phyloP scores from a whole-genome alignment of 2,888 invertebrate genomes.

The Campoletis raptor region DNA sequence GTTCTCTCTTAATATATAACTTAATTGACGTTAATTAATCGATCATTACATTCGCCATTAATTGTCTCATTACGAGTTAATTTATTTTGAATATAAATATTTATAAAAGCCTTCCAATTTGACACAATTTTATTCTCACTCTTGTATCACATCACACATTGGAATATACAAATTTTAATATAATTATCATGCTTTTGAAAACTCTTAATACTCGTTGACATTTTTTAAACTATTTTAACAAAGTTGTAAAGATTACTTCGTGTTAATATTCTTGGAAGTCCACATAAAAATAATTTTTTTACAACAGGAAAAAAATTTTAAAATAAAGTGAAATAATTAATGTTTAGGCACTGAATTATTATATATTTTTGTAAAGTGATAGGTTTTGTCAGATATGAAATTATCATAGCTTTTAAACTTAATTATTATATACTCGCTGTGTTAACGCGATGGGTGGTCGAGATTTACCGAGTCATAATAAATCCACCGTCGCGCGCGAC shows the following conservation, averaged over 20 bases:
- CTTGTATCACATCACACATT: neutral
- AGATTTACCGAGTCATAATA: slow-evolving; percentile 59
- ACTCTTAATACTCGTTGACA: neutral
- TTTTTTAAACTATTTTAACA: neutral
- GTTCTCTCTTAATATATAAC: slow-evolving; percentile 65
- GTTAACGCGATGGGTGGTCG: slow-evolving; percentile 64
- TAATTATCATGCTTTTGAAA: neutral
- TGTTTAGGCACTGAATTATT: neutral
- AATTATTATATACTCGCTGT: slow-evolving; percentile 44
- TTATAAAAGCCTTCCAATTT: neutral
- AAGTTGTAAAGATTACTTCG: neutral
- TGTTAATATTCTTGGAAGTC: neutral
- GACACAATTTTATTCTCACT: neutral
- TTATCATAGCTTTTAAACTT: slow-evolving; percentile 22
- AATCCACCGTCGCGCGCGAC: slow-evolving; percentile 41
- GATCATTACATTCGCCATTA: slow-evolving; percentile 66
- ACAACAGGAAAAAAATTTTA: neutral
- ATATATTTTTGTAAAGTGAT: neutral
- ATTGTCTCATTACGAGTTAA: slow-evolving; percentile 72
- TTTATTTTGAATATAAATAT: neutral
- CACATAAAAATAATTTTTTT: neutral
- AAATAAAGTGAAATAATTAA: neutral
- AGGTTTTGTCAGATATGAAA: neutral
- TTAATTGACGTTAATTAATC: slow-evolving; percentile 75
- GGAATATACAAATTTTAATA: neutral